Percentiles rank a stretch among this genome's conserved stretches.
Conservation (phyloP, 2,113 vertebrate species). For the Leucoraja erinaceus region DNA sequence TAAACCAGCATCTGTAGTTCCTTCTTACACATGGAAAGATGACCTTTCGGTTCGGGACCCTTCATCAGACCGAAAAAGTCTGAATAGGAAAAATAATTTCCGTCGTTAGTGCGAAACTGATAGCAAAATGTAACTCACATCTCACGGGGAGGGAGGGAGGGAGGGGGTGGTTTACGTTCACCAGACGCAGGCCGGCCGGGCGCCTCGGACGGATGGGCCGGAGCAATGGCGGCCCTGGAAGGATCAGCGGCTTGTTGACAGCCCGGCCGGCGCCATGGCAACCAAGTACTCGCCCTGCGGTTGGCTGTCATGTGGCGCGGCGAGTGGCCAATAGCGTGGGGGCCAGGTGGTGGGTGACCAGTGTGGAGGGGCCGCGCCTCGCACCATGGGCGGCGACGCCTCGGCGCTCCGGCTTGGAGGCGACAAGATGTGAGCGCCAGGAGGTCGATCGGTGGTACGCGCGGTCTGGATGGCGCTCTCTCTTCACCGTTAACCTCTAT, state of each 20-base stretch:
- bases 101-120: too few species aligned
- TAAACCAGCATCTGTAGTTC: too few species aligned
- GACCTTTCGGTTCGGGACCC: too few species aligned
- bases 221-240: not conserved
- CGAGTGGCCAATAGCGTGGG: not conserved
- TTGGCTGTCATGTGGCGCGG: not conserved
- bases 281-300: not conserved
- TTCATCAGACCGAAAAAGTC: too few species aligned
- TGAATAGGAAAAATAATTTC: too few species aligned
- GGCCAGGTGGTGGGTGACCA: not conserved
- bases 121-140: not conserved
- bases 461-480: not conserved
- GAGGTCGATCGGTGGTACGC: not conserved
- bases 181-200: too few species aligned
- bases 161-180: too few species aligned
- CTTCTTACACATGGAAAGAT: too few species aligned
- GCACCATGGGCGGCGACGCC: not conserved
- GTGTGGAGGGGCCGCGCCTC: not conserved
- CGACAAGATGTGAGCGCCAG: not conserved
- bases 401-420: not conserved
- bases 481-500: too few species aligned
- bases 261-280: not conserved
- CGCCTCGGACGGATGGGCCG: not conserved
- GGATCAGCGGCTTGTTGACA: conserved; percentile 17
- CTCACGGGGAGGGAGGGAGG: not conserved